These are phyloP conservation scores for Drosophila peninsularis DNA, from an alignment of 2,888 invertebrate species.

Conservation along the genomic window DNA sequence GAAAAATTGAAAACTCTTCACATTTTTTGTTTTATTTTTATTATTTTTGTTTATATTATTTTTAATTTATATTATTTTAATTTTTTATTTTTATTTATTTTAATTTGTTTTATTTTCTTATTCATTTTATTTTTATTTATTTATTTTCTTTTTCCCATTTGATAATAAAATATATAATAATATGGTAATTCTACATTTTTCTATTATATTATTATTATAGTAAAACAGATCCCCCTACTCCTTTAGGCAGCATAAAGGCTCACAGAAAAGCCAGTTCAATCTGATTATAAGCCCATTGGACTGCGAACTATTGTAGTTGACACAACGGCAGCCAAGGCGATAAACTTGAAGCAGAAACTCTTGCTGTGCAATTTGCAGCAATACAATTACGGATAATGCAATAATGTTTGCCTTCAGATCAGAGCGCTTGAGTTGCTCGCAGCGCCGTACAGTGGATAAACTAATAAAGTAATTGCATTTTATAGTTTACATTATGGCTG, in stretches of 20 bases:
- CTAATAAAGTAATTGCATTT: conserved; percentile 51
- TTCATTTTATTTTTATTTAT: no score
- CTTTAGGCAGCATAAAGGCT: neutral
- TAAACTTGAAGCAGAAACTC: neutral
- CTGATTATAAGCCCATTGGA: neutral
- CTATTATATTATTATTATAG: neutral
- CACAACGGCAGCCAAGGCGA: neutral
- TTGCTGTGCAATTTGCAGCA: neutral
- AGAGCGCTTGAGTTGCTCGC: neutral
- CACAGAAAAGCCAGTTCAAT: neutral
- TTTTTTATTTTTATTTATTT: no score
- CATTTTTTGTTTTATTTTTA: no score
- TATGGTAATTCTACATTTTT: neutral
- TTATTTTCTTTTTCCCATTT: no score
- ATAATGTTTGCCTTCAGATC: neutral
- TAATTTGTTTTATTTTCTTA: no score
- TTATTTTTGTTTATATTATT: no score
- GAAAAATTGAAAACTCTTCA: no score
- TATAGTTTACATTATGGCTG: conserved; percentile 25
- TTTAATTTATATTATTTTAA: no score
- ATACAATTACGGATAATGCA: conserved; percentile 1
- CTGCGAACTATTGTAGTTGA: neutral
- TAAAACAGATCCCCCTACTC: no score
- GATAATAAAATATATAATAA: no score
- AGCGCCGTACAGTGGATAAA: conserved; percentile 18